Base-by-base conservation (phyloP, 2,797 vertebrate genomes). In the Enteromius fasciolatus region DNA sequence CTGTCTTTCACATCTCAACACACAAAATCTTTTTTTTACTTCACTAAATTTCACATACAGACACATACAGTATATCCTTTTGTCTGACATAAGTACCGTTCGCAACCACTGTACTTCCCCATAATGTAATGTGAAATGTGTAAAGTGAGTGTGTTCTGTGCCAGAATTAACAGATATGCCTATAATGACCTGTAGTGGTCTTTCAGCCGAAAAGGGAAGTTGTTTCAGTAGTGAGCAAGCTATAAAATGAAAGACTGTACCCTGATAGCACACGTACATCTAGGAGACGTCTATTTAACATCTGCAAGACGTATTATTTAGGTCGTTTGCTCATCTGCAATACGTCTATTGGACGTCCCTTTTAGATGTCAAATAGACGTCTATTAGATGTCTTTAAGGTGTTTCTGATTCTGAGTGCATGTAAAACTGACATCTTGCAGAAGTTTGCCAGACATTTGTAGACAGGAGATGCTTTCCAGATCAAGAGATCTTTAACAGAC, bases 1-100 rank as follows among this genome's bases (percentile, higher is more conserved):
- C 33, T 59, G 20, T 75, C 25, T 72, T 52, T 73, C 46, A 73
- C 18, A 36, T 73, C 70, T n/a, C 46, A 3, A 52, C 46, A 50
- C 44, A 50, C 4, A 0, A 52, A 73, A n/a, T 5, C 5, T 20
- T 73, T 73, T 33, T n/a, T n/a, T 73, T 11, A 73, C 28, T 73
- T 73, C 5, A 20, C 48, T n/a, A 7, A 59, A 44, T 31, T 69
- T 41, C 28, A 28, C 28, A 28, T 28, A 28, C 28, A 28, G 28
- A 28, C 17, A 33, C 46, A 20, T 23, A 3, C 28, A 52, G 46
- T 20, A 78, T 67, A 17, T 66, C 20, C 7, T 25, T 52, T 28
- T 33, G 10, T 73, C 12, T 73, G 6, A 52, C 20, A 52, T 12
- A 41, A 0, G 9, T 41, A 1, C 46, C 9, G 28, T 20, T 20